Evolutionary conservation across 2,888 invertebrate species (phyloP), one percentile per base, ranked within the genome.

Genomic region (Formica aserva): DNA sequence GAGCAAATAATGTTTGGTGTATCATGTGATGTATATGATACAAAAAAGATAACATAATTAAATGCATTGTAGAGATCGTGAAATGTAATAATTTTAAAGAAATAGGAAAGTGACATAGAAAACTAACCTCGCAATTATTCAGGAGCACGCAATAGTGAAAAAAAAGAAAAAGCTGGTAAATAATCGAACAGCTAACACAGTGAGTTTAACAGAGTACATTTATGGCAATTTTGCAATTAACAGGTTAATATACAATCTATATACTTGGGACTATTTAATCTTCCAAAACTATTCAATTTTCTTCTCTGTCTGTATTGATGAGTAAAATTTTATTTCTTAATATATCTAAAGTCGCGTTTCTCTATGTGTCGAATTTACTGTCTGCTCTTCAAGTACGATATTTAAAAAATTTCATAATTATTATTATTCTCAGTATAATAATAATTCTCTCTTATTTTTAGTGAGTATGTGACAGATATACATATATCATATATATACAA

Each of bases 91-190:
- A 74, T 94, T 32, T 32, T 93, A 94, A 90, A 94, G 94, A 89
- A 94, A 94, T 91, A 94, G 91, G 90, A 94, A 94, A 92, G 94
- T 94, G 91, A 94, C 93, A 89, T 94, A 94, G 92, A 94, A 94
- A 94, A 94, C 94, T 94, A 92, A 94, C 94, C 94, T 94, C 94
- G 90, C 90, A 93, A 93, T 92, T 90, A 91, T 90, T 90, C 91
- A 86, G 90, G 91, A 88, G 67, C 90, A 88, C 84, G 90, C 88
- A 90, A 81, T 88, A 87, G 83, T 86, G 85, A 87, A 85, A 86
- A 85, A 86, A 85, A 83, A 85, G 84, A 86, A 86, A 90, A 82
- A 83, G 83, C 85, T 85, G 80, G 85, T 90, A 88, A 91, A 88
- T 88, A 63, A 91, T 85, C 55, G 76, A 52, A 86, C 84, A 55